Base-by-base conservation (phyloP, 2,888 invertebrate genomes). In the Calameuta pallipes region DNA sequence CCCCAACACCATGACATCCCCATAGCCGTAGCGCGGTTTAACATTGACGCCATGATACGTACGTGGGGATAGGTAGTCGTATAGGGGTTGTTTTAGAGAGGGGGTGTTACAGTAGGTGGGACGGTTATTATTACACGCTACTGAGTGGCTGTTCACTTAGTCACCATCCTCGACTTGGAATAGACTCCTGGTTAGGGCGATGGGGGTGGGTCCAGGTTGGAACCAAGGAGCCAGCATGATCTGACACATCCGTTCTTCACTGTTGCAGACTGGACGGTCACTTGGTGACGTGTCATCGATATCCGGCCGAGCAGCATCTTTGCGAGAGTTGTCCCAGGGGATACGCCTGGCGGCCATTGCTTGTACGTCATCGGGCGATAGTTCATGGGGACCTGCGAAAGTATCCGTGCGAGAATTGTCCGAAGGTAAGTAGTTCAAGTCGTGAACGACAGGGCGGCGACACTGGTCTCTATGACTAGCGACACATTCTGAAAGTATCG, bases 401-500 rank as follows among this genome's bases (percentile, higher is more conserved):
- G 90, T 98, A 97, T 92, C 96, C 96, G 83, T 98, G 98, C 92
- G 98, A 98, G 91, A 98, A 98, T 91, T 97, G 97, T 90, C 94
- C 96, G 83, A 97, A 96, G 95, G 96, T 96, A 92, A 92, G 93
- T 89, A 84, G 78, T 80, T 70, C 30, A 1, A 3, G 4, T 23
- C 9, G 23, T 0, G 41, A 41, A 23, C 6, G 41, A 41, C 41
- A 41, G 41, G 41, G 41, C 41, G 41, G 41, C 41, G 41, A 41
- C 15, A 41, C 41, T 15, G 23, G 23, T 41, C 41, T 0, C 0
- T 15, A 23, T 6, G 41, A 41, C 4, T 41, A 0, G 41, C 0
- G 41, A 41, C 41, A 41, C 41, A 70, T 33, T 70, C 33, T 33
- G 71, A 15, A 87, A 87, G 86, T 88, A 85, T 89, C 86, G 88